phyloP scores from a whole-genome alignment of 1,140 invertebrate genomes.

The Drosophila murphyi region DNA sequence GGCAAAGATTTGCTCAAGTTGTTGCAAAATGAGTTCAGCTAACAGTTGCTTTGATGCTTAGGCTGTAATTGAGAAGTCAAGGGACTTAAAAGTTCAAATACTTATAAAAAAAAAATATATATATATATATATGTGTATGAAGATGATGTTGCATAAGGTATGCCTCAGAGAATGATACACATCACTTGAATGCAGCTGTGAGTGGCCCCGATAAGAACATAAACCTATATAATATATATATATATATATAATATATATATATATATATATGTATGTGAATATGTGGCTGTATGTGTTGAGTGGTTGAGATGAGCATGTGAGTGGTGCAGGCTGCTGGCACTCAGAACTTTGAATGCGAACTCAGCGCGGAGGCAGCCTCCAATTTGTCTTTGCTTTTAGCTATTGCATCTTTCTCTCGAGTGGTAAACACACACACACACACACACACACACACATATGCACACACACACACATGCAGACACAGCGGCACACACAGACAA shows the following conservation, averaged over 20 bases:
- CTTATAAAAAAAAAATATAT: constrained; percentile 15
- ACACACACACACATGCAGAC: constrained; percentile 14
- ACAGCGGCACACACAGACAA: constrained; percentile 32
- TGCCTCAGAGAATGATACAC: constrained; percentile 63
- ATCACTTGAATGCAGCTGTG: constrained; percentile 42
- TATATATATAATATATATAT: constrained; percentile 1
- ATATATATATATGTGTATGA: constrained; percentile 22
- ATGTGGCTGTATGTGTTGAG: neutral
- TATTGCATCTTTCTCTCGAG: constrained; percentile 58
- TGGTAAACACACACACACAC: constrained; percentile 60
- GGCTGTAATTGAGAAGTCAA: constrained; percentile 59
- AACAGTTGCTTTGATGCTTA: constrained; percentile 18
- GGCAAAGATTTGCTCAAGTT: neutral
- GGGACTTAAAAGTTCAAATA: constrained; percentile 42
- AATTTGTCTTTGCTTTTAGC: constrained; percentile 54
- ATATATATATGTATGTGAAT: neutral
- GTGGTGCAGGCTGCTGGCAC: constrained; percentile 40
- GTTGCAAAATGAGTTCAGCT: neutral
- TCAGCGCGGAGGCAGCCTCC: constrained; percentile 42
- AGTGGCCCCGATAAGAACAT: constrained; percentile 51
- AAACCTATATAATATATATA: constrained; percentile 5
- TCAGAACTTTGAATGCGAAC: constrained; percentile 61
- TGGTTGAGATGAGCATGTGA: constrained; percentile 21
- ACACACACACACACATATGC: constrained; percentile 29
- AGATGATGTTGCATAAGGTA: constrained; percentile 44